phyloP scores from a whole-genome alignment of 2,888 invertebrate genomes.

The Dryobota labecula region DNA sequence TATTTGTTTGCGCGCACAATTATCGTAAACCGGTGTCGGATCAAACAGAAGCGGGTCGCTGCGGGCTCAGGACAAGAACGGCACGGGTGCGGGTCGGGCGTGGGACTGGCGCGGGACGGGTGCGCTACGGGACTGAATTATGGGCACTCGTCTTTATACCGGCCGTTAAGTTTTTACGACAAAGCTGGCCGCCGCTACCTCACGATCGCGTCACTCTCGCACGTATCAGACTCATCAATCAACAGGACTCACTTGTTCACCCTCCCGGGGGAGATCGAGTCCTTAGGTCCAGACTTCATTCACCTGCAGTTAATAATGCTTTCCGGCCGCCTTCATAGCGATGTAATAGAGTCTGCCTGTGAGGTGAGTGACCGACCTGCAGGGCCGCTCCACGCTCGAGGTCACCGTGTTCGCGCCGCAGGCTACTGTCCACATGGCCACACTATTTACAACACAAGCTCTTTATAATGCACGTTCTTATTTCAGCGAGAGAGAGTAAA shows the following conservation, averaged over 20 bases:
- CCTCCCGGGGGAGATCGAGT: not conserved
- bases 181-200: not conserved
- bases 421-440: not conserved
- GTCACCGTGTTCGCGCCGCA: not conserved
- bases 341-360: not conserved
- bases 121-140: not conserved
- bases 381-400: not conserved
- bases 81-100: not conserved
- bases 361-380: conserved; percentile 20
- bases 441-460: not conserved
- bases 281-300: not conserved
- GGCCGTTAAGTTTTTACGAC: conserved; percentile 35
- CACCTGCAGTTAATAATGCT: not conserved
- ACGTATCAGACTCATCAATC: not conserved
- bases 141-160: conserved; percentile 41
- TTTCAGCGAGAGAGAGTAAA: not conserved
- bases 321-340: not conserved
- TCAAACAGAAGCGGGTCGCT: conserved; percentile 33
- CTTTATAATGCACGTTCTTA: not conserved
- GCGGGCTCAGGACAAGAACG: not conserved
- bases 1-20: conserved; percentile 42
- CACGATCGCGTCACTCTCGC: not conserved
- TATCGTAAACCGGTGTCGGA: conserved; percentile 41
- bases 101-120: conserved; percentile 1
- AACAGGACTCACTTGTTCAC: not conserved